phyloP scores from a whole-genome alignment of 2,888 invertebrate genomes.

The Ptychoptera albimana region DNA sequence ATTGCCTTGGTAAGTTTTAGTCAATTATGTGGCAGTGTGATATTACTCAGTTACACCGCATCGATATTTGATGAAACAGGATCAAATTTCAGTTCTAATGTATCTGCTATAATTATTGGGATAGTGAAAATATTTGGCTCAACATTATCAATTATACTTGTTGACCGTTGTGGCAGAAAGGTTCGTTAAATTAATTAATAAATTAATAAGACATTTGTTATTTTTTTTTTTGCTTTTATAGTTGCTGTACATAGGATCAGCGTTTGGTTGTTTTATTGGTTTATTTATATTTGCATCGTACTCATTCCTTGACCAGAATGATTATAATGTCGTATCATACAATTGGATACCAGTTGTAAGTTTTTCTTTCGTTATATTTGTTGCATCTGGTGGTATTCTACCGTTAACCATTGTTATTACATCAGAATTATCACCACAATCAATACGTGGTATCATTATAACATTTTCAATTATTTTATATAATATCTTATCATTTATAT shows the following conservation, averaged over 20 bases:
- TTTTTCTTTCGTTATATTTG: constrained; percentile 20
- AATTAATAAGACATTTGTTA: no score
- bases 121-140: constrained; percentile 22
- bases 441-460: constrained; percentile 21
- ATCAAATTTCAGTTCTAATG: constrained; percentile 20
- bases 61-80: constrained; percentile 24
- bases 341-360: constrained; percentile 21
- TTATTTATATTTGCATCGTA: constrained; percentile 17
- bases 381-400: constrained; percentile 21
- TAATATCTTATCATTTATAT: constrained; percentile 18
- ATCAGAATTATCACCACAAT: constrained; percentile 23
- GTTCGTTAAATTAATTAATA: constrained; percentile 2
- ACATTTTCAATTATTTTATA: constrained; percentile 17
- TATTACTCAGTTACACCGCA: constrained; percentile 26
- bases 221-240: no score
- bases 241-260: not conserved
- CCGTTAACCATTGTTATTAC: constrained; percentile 22
- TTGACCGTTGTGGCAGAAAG: constrained; percentile 23
- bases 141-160: constrained; percentile 18
- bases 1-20: constrained; percentile 20
- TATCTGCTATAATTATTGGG: constrained; percentile 18
- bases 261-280: constrained; percentile 2
- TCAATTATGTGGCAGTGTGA: constrained; percentile 25
- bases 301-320: constrained; percentile 12
- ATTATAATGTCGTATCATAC: constrained; percentile 14